Base-by-base conservation (phyloP, 2,797 vertebrate species). In the Heliangelus exortis region DNA sequence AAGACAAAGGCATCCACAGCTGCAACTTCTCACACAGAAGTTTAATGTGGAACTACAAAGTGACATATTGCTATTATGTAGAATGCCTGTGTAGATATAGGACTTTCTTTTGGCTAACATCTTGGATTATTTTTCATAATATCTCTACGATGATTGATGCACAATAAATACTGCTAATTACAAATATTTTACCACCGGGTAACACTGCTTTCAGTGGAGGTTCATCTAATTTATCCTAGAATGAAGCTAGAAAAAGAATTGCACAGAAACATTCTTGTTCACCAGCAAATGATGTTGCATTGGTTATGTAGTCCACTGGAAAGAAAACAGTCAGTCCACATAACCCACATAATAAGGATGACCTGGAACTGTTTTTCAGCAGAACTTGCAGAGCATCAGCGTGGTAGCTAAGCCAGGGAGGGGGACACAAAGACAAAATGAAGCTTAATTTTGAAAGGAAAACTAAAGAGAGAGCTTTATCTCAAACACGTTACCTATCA, bases 11-110 rank as follows among this genome's bases (percentile, higher is more conserved):
- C 92, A 93, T 92, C 80, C 91, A 82, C 95, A 95, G 92, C 95
- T 96, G 92, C 82, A 94, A 90, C 89, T 94, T 92, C 87, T 96
- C 95, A 95, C 89, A 71, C 69, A 57, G 84, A 92, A 88, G 82
- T 94, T 94, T 84, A 95, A 94, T n/a, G 84, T 31, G 84, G 55
- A 93, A 95, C 84, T 94, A 92, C 76, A 81, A 94, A 94, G 82
- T 93, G 91, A 89, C 89, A 61, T 81, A 54, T 50, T 91, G 74
- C 71, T 79, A 73, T 94, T 91, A 88, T 61, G 81, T 63, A 84
- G 84, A 63, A 84, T 53, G 89, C 61, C 77, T 91, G 29, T 33
- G 74, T 36, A 92, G 72, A 93, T 68, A 79, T 0, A 74, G 41
- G 53, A 45, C 14, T 13, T 69, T 69, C 62, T 67, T 87, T 57